Percentiles rank a stretch among this genome's conserved stretches.
phyloP scores from a whole-genome alignment of 2,888 invertebrate species.

The Eugnorisma glareosa region DNA sequence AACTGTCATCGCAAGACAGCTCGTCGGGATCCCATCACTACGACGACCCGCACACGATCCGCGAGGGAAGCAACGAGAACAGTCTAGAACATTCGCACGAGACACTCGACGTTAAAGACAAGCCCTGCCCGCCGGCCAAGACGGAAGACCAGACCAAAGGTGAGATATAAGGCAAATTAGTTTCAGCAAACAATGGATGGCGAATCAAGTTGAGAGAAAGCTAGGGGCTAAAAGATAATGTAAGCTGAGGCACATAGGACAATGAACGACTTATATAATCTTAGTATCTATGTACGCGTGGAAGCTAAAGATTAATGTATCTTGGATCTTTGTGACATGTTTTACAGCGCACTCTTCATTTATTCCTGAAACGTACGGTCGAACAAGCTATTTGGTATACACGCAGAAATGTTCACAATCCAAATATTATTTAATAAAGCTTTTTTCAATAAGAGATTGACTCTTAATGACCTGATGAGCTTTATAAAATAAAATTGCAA shows the following conservation, averaged over 20 bases:
- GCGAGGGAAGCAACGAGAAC: slow-evolving; percentile 89
- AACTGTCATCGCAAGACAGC: slow-evolving; percentile 89
- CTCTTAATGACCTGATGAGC: no score
- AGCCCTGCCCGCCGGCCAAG: slow-evolving; percentile 79
- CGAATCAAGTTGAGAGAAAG: slow-evolving; percentile 70
- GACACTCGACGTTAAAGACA: slow-evolving; percentile 84
- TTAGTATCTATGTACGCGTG: background rate
- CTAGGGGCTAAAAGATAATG: slow-evolving; percentile 55
- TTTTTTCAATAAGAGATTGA: no score
- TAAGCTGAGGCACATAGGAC: slow-evolving; percentile 23
- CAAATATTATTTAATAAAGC: no score
- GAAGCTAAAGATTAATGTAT: background rate
- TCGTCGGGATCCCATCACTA: slow-evolving; percentile 88
- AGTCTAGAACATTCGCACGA: slow-evolving; percentile 89
- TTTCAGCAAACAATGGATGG: slow-evolving; percentile 71
- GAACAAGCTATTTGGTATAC: no score
- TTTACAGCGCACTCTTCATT: background rate
- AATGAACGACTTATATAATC: slow-evolving; percentile 8
- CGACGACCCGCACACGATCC: slow-evolving; percentile 89
- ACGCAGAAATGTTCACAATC: no score
- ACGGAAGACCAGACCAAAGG: slow-evolving; percentile 88
- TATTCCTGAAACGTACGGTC: background rate
- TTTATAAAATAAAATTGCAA: no score
- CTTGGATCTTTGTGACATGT: background rate
- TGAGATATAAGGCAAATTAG: slow-evolving; percentile 71